A percentile compares a stretch with the other conserved stretches of the same genome.
Evolutionary conservation across 2,113 vertebrate genomes (phyloP).

Genomic region (Oryzias woworae): DNA sequence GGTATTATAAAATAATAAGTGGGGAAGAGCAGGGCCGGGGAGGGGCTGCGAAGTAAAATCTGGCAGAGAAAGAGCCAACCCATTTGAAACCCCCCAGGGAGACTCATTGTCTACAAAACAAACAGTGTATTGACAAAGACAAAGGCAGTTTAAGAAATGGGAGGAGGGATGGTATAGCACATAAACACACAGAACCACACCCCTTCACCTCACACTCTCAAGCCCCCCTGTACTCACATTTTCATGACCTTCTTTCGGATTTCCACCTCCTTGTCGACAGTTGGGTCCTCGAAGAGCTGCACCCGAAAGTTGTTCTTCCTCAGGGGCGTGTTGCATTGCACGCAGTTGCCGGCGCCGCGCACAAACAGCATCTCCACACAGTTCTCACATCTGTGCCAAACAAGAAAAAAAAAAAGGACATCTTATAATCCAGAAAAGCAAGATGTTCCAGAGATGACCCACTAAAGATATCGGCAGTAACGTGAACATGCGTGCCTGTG

Average conservation of each 20-base stretch:
- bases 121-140: constrained; percentile 77
- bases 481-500: background rate
- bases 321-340: constrained; percentile 91
- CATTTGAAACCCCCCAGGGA: constrained; percentile 57
- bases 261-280: constrained; percentile 97
- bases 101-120: constrained; percentile 80
- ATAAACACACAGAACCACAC: constrained; percentile 60
- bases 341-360: constrained; percentile 94
- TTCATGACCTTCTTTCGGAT: constrained; percentile 97
- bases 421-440: constrained; percentile 6
- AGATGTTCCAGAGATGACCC: constrained; percentile 16
- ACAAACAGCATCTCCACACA: constrained; percentile 97
- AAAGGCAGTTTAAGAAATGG: constrained; percentile 74
- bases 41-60: constrained; percentile 66
- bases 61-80: constrained; percentile 72
- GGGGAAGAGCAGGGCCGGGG: constrained; percentile 37
- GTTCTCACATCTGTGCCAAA: constrained; percentile 86
- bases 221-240: constrained; percentile 84
- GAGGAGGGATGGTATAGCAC: constrained; percentile 64
- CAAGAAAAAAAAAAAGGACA: background rate
- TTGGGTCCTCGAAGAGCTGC: constrained; percentile 95
- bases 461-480: background rate
- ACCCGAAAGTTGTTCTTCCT: constrained; percentile 96
- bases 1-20: constrained; percentile 66
- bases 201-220: constrained; percentile 12